Percentiles rank a stretch among this genome's conserved stretches.
Evolutionary conservation across 2,888 invertebrate species (phyloP).

Genomic region (Gortyna flavago): DNA sequence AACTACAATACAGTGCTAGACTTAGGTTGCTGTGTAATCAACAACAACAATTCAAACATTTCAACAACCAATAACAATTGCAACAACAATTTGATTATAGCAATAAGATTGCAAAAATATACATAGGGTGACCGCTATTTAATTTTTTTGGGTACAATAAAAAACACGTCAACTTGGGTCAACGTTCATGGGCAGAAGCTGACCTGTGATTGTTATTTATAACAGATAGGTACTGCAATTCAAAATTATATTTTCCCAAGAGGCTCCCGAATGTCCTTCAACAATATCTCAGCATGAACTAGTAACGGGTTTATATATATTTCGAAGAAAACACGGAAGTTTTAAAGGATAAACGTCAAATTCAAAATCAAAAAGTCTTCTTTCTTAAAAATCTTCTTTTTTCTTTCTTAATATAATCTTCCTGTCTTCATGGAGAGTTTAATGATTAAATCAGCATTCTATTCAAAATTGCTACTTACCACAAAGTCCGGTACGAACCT

Average conservation of each 20-base stretch:
- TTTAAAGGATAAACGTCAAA: background rate
- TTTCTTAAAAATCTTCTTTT: too few species aligned
- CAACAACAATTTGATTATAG: background rate
- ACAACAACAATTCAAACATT: background rate
- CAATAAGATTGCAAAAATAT: too few species aligned
- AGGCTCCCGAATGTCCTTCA: constrained; percentile 11
- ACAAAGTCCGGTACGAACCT: background rate
- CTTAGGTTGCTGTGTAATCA: background rate
- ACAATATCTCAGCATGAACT: constrained; percentile 22
- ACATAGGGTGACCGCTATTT: too few species aligned
- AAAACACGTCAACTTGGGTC: background rate
- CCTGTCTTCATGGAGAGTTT: background rate
- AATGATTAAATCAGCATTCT: background rate
- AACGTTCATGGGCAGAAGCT: background rate
- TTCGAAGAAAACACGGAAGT: constrained; percentile 8
- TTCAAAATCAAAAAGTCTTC: too few species aligned
- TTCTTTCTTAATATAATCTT: too few species aligned
- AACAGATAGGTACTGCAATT: constrained; percentile 19
- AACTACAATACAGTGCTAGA: background rate
- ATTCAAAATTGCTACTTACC: background rate
- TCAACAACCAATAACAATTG: background rate
- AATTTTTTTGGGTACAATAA: background rate
- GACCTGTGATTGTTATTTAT: constrained; percentile 9
- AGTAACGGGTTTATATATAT: constrained; percentile 11
- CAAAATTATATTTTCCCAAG: constrained; percentile 45